Evolutionary conservation across 2,888 invertebrate species (phyloP).

Genomic region (Sphinx pinastri): DNA sequence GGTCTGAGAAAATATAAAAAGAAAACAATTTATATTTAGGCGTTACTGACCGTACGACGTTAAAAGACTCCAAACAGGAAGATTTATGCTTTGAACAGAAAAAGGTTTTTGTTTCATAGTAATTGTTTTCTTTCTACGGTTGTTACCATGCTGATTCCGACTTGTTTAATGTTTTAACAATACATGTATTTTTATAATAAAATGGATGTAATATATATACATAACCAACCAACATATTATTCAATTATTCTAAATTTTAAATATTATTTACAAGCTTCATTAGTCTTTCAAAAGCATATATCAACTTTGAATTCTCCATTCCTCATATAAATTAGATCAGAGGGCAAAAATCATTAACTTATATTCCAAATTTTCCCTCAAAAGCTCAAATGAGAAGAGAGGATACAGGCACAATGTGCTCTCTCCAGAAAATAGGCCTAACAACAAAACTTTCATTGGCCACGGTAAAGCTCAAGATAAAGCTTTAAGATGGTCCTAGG

Average conservation of each 20-base stretch:
- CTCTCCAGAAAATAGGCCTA: not conserved
- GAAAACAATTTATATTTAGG: constrained; percentile 56
- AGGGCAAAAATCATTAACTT: too few species aligned
- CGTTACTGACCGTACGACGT: constrained; percentile 56
- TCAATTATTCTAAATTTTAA: too few species aligned
- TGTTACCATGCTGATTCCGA: constrained; percentile 53
- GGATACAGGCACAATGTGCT: not conserved
- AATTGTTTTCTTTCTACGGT: constrained; percentile 53
- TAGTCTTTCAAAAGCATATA: not conserved
- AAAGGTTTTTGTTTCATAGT: constrained; percentile 57
- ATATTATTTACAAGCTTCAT: too few species aligned
- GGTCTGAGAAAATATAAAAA: constrained; percentile 12
- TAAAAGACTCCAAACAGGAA: constrained; percentile 57
- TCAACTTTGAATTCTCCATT: too few species aligned
- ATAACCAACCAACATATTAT: too few species aligned
- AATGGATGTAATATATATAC: too few species aligned
- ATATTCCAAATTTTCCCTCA: too few species aligned
- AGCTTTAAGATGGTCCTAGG: not conserved
- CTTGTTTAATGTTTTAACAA: constrained; percentile 40
- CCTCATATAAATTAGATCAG: too few species aligned
- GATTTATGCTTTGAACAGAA: constrained; percentile 64
- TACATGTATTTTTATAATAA: constrained; percentile 10
- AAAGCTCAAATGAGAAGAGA: not conserved
- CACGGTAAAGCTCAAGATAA: constrained; percentile 8
- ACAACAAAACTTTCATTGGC: constrained; percentile 13